These are phyloP conservation scores for Himalopsyche anomala DNA, from an alignment of 2,888 invertebrate species.

Conservation along the genomic window DNA sequence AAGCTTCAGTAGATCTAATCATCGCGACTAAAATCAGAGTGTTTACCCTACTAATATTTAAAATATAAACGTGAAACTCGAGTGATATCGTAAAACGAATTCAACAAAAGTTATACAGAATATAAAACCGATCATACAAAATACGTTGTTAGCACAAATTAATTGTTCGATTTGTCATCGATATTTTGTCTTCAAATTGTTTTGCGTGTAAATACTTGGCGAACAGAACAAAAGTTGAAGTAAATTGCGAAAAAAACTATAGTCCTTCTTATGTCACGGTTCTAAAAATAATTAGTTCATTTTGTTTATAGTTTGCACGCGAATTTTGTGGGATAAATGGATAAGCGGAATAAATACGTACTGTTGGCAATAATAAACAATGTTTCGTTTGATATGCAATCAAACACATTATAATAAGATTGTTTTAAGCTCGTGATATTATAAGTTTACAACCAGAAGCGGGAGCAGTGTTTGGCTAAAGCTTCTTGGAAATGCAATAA, in stretches of 20 bases:
- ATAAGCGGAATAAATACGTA: background rate
- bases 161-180: constrained; percentile 25
- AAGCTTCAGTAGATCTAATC: background rate
- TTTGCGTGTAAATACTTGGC: background rate
- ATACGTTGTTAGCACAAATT: no score
- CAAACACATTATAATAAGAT: background rate
- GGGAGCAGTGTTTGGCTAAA: background rate
- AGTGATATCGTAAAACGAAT: no score
- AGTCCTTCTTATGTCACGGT: constrained; percentile 17
- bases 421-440: background rate
- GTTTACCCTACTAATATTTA: background rate
- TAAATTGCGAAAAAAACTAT: background rate
- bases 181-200: background rate
- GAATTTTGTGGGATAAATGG: background rate
- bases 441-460: background rate
- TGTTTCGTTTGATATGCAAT: background rate
- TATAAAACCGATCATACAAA: no score
- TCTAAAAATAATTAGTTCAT: constrained; percentile 17
- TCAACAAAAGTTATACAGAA: no score
- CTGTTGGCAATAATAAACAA: background rate
- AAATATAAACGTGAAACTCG: no score
- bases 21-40: background rate
- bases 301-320: constrained; percentile 26
- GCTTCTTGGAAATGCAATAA: background rate
- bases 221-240: background rate